Conservation (phyloP, 2,888 invertebrate genomes). For the Drosophila percnosoma region DNA sequence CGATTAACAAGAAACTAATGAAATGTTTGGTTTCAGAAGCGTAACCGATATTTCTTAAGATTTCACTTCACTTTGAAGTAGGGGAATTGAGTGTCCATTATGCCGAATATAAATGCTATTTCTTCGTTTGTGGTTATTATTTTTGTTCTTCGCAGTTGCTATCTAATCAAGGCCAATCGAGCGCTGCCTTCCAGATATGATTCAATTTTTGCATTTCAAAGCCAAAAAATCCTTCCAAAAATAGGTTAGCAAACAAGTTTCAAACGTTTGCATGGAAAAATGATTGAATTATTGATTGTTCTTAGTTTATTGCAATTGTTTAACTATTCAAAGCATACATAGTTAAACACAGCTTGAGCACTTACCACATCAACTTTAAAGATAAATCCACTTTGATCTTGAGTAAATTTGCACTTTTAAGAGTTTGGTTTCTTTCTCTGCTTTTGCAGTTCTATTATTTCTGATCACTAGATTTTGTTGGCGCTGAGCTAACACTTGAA, state of each 20-base stretch:
- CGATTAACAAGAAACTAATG: not conserved
- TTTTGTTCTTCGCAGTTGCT: slow-evolving; percentile 19
- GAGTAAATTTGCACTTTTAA: slow-evolving; percentile 30
- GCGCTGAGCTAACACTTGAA: slow-evolving; percentile 14
- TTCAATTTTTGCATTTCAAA: slow-evolving; percentile 21
- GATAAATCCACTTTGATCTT: slow-evolving; percentile 12
- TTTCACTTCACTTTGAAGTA: not conserved
- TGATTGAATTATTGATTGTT: not conserved
- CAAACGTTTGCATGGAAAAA: not conserved
- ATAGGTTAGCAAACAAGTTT: not conserved
- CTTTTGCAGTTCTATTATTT: slow-evolving; percentile 3
- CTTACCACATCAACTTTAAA: slow-evolving; percentile 40
- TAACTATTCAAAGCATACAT: not conserved
- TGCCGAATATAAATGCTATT: not conserved
- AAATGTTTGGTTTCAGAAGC: not conserved
- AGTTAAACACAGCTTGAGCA: not conserved
- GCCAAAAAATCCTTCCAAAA: not conserved
- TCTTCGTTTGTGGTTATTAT: not conserved
- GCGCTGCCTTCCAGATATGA: slow-evolving; percentile 18
- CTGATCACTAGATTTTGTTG: slow-evolving; percentile 36
- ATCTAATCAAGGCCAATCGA: slow-evolving; percentile 44
- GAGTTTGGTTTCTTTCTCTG: slow-evolving; percentile 8
- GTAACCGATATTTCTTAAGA: not conserved
- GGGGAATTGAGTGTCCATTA: slow-evolving; percentile 2
- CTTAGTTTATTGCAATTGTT: not conserved